Base-by-base conservation (phyloP, 92 coral and sea anemone species). In the Parazoanthus darwini region DNA sequence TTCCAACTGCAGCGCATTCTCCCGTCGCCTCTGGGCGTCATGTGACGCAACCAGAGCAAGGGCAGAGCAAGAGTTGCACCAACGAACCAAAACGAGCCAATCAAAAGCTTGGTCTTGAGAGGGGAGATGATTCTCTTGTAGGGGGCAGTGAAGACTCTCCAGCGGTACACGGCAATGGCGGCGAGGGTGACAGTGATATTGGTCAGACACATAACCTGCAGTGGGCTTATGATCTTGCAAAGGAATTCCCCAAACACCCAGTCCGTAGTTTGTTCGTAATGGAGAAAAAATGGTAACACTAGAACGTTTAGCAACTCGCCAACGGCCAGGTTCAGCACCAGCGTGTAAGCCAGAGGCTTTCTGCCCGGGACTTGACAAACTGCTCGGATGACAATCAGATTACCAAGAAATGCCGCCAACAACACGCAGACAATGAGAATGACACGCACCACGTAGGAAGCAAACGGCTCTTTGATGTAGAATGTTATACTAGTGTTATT, bases 71-170 rank as follows among this genome's bases (percentile, higher is more conserved):
- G 75, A 23, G 75, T 70, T 70, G 75, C 75, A 6, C 75, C 75
- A 70, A 70, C 75, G 9, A 70, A 70, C 75, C 75, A 70, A 90
- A 39, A 39, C 4, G 42, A 39, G 4, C 42, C 92, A 90, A 38
- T 81, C 65, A 14, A 78, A 86, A 80, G 71, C 48, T 44, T 78
- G 74, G 46, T 73, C 36, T 26, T 23, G 68, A 72, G 75, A 20
- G 51, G 50, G 16, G 86, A 38, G 25, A 80, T 7, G 39, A 29
- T 70, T 71, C 82, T 72, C 35, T 43, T 73, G 5, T 74, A 9
- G 18, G 81, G 90, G 18, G 8, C 23, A 1, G 46, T 26, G 22
- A 90, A 50, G 22, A 72, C 58, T 25, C 44, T 75, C 36, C 86
- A 90, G 42, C 42, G 42, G 42, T 39, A 39, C 42, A 39, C 0